phyloP scores from a whole-genome alignment of 1,140 invertebrate species.

The Marisa cornuarietis region DNA sequence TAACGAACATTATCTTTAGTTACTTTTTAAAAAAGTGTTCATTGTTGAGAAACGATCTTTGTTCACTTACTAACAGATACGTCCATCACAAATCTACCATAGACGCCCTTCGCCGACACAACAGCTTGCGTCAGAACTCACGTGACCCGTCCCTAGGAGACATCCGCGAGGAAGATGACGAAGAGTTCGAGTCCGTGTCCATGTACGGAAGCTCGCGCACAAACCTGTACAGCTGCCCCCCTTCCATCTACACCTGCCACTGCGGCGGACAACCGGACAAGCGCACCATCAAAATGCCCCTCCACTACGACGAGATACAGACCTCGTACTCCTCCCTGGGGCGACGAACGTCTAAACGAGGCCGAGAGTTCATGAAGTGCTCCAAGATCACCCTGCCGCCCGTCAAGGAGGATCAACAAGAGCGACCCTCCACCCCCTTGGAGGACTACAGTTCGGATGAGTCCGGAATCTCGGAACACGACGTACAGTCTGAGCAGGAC shows the following conservation, averaged over 20 bases:
- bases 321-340: slow-evolving; percentile 10
- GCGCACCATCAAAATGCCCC: slow-evolving; percentile 4
- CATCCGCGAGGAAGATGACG: slow-evolving; percentile 31
- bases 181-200: slow-evolving; percentile 19
- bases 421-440: not conserved
- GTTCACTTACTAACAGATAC: not conserved
- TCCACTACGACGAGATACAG: slow-evolving; percentile 14
- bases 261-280: not conserved
- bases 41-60: not conserved
- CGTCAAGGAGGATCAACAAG: not conserved
- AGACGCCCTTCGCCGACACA: slow-evolving; percentile 14
- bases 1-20: too few relatives aligned
- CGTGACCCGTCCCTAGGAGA: slow-evolving; percentile 22
- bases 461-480: slow-evolving; percentile 31
- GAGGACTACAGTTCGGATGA: slow-evolving; percentile 38
- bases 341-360: not conserved
- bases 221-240: not conserved
- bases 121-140: slow-evolving; percentile 19
- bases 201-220: slow-evolving; percentile 2
- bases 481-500: slow-evolving; percentile 1
- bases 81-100: slow-evolving; percentile 11
- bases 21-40: too few relatives aligned
- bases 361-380: not conserved
- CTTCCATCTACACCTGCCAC: slow-evolving; percentile 12
- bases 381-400: slow-evolving; percentile 14